Evolutionary conservation across 2,888 invertebrate genomes (phyloP).

Genomic region (Caenorhabditis doughertyi): DNA sequence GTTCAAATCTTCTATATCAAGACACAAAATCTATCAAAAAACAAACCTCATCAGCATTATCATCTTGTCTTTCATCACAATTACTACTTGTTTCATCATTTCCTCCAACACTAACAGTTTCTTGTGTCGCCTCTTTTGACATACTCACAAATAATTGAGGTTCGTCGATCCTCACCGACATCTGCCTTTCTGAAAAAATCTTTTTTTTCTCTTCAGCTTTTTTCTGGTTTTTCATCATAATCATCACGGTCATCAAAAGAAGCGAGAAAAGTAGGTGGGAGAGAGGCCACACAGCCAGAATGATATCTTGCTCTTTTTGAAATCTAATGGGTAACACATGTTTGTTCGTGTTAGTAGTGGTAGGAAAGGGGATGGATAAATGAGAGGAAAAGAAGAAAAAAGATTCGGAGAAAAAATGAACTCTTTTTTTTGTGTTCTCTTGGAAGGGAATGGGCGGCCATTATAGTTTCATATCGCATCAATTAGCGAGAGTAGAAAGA

Average conservation of each 20-base stretch:
- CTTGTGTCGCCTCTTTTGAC: slow-evolving; percentile 46
- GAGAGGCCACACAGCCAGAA: background rate
- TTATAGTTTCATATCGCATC: slow-evolving; percentile 63
- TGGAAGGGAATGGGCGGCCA: slow-evolving; percentile 44
- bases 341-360: slow-evolving; percentile 25
- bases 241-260: slow-evolving; percentile 42
- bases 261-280: background rate
- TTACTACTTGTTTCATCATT: slow-evolving; percentile 39
- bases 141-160: slow-evolving; percentile 61
- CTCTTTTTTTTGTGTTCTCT: slow-evolving; percentile 9
- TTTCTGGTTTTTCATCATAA: no score
- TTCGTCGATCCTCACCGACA: slow-evolving; percentile 66
- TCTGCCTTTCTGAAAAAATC: slow-evolving; percentile 40
- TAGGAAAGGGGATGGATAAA: background rate
- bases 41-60: slow-evolving; percentile 39
- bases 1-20: no score
- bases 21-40: background rate
- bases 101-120: slow-evolving; percentile 27
- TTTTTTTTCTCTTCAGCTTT: no score
- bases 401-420: background rate
- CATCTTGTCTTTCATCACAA: slow-evolving; percentile 49
- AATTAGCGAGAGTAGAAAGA: slow-evolving; percentile 37
- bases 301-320: background rate
- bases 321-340: slow-evolving; percentile 67
- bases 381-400: background rate